Evolutionary conservation across 2,888 invertebrate species (phyloP).

Genomic region (Ischnura elegans): DNA sequence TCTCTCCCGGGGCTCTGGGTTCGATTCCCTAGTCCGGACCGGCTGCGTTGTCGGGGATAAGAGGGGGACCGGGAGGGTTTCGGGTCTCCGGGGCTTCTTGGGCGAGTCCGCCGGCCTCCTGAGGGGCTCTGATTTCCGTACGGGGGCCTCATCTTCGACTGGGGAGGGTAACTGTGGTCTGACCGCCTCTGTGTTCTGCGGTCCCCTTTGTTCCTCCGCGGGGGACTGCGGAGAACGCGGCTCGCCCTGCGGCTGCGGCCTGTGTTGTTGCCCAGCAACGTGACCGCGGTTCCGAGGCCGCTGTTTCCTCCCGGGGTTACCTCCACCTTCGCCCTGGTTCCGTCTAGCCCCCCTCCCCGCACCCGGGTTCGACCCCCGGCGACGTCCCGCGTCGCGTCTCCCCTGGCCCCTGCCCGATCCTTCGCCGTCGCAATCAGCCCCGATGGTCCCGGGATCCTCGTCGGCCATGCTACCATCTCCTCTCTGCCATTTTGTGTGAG

Average conservation of each 20-base stretch:
- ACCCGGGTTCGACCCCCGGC: constrained; percentile 79
- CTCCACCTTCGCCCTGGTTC: constrained; percentile 80
- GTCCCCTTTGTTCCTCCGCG: constrained; percentile 80
- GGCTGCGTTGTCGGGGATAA: constrained; percentile 75
- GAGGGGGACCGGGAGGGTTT: constrained; percentile 68
- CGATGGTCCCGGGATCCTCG: constrained; percentile 85
- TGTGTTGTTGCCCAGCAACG: constrained; percentile 61
- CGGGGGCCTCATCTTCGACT: constrained; percentile 36
- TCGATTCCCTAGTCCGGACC: constrained; percentile 75
- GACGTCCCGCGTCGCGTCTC: constrained; percentile 76
- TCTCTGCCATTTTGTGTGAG: constrained; percentile 68
- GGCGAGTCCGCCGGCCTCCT: constrained; percentile 30
- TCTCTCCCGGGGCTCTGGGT: constrained; percentile 66
- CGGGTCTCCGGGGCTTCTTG: constrained; percentile 61
- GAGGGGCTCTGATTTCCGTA: background rate
- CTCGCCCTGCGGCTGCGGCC: constrained; percentile 80
- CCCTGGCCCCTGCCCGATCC: constrained; percentile 61
- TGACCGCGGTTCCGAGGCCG: constrained; percentile 54
- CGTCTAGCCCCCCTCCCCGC: constrained; percentile 75
- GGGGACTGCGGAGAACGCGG: constrained; percentile 86
- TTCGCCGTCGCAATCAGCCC: constrained; percentile 42
- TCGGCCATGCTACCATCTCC: constrained; percentile 76
- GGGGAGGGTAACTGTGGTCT: constrained; percentile 42
- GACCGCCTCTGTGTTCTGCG: constrained; percentile 80
- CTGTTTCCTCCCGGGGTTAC: constrained; percentile 50